phyloP scores from a whole-genome alignment of 2,113 vertebrate genomes.

The Ursus arctos region DNA sequence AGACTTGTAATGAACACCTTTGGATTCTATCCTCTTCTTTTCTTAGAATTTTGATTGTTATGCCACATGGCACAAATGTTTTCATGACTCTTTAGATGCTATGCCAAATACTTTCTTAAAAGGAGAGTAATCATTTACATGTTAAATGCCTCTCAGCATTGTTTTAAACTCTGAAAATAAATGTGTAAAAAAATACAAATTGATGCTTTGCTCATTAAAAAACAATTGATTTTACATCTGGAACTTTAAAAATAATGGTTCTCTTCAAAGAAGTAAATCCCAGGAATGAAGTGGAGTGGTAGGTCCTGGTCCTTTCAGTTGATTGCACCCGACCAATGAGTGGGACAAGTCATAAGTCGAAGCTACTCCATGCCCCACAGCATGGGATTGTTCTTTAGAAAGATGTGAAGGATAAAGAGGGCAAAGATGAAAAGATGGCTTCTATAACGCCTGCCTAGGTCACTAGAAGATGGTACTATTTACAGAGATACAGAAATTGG shows the following conservation, averaged over 20 bases:
- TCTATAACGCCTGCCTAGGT: neutral
- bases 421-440: neutral
- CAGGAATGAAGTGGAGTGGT: neutral
- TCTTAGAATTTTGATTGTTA: slow-evolving; percentile 29
- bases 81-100: neutral
- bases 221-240: neutral
- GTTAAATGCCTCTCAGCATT: neutral
- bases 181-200: neutral
- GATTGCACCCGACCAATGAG: neutral
- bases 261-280: neutral
- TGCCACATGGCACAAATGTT: neutral
- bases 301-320: neutral
- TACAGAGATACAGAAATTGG: neutral
- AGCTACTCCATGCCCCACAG: neutral
- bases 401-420: neutral
- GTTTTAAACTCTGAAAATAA: slow-evolving; percentile 42
- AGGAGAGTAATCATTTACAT: neutral
- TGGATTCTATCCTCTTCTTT: neutral
- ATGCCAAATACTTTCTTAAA: slow-evolving; percentile 14
- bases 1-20: neutral
- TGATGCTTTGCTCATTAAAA: neutral
- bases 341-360: neutral
- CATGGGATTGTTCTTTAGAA: neutral
- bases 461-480: neutral
- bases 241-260: slow-evolving; percentile 22